Evolutionary conservation across 2,113 vertebrate genomes (phyloP).

Genomic region (Notarius quadriscutis): DNA sequence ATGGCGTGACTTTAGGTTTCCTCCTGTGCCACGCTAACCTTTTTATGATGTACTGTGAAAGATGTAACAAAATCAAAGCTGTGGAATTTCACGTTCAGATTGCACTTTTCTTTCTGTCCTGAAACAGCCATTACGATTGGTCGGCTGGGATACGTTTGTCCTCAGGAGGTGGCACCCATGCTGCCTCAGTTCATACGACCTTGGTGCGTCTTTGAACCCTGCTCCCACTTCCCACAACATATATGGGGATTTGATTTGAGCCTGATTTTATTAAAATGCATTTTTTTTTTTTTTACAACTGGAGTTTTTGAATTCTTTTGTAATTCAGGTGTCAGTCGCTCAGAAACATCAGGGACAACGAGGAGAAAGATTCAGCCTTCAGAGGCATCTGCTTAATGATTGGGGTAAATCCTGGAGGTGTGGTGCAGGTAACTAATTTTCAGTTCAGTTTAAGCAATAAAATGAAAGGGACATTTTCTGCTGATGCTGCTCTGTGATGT

Average conservation of each 20-base stretch:
- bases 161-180: constrained; percentile 92
- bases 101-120: neutral
- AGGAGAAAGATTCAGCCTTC: constrained; percentile 94
- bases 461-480: neutral
- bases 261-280: neutral
- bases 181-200: constrained; percentile 92
- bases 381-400: constrained; percentile 96
- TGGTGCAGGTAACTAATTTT: constrained; percentile 81
- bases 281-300: neutral
- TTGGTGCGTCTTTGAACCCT: constrained; percentile 76
- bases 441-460: neutral
- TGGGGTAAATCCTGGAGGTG: constrained; percentile 89
- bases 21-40: neutral
- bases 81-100: neutral
- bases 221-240: neutral
- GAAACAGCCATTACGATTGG: constrained; percentile 89
- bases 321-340: constrained; percentile 85
- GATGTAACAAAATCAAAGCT: constrained; percentile 33
- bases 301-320: neutral
- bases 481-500: neutral
- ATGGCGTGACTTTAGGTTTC: neutral
- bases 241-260: neutral
- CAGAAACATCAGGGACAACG: constrained; percentile 91
- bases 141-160: constrained; percentile 92
- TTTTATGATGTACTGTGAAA: constrained; percentile 18